Evolutionary conservation across 1,140 invertebrate genomes (phyloP), one percentile per base, ranked within the genome.

Genomic region (Hermetia illucens): DNA sequence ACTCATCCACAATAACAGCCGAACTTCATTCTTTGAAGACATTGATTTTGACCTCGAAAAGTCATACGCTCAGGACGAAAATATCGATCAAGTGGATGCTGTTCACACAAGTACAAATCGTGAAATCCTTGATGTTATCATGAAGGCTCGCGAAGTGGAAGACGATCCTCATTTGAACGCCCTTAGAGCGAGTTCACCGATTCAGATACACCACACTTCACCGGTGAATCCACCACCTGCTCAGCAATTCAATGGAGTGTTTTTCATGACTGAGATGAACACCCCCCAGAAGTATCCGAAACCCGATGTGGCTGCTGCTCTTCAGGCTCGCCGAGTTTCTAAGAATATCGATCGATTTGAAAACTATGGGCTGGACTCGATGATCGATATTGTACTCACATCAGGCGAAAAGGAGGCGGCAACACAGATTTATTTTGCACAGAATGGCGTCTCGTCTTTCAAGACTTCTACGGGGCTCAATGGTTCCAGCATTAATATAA

Each of bases 261-360:
- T 52, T 45, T 61, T 55, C 32, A 63, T 53, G 61, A 55, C 50
- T 10, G 59, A 50, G 42, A 60, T 52, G 61, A 61, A 52, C 44
- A 55, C 49, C 4, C 49, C 59, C 18, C 46, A 57, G 34, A 55
- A 54, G 41, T 51, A 62, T 42, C 52, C 56, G 17, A 49, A 60
- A 42, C 49, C 58, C 8, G 69, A 67, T 62, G 66, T 66, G 45
- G 66, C 64, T 22, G 70, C 46, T 42, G 63, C 63, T 44, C 66
- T 61, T 42, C 69, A 65, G 57, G 69, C 61, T 33, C 68, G 69
- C 34, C 64, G 70, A 21, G 63, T 79, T 34, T 78, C 77, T 2
- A 85, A 84, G 59, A 84, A 79, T 39, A 56, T 84, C 21, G 81
- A 86, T 41, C 69, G 79, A 34, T 76, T 85, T 4, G 79, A 82